A percentile compares a stretch with the other conserved stretches of the same genome.
Evolutionary conservation across 2,797 vertebrate genomes (phyloP).

Genomic region (Taenioides sp.): DNA sequence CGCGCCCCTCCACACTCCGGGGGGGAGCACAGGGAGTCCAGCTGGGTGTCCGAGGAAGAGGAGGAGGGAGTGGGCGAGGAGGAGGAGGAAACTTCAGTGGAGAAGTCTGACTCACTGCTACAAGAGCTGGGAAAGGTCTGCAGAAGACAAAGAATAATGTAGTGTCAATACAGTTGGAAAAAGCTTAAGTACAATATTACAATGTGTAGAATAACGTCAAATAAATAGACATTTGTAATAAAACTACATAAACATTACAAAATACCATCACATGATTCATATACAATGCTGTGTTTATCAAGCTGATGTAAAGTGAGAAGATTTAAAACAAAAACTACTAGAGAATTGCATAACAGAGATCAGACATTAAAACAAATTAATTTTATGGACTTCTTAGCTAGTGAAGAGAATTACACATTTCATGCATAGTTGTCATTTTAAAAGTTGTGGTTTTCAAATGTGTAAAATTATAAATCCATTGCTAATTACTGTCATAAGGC

Average conservation of each 20-base stretch:
- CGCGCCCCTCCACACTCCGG: neutral
- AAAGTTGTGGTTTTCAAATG: too few species aligned
- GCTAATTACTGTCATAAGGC: too few species aligned
- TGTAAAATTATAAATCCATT: too few species aligned
- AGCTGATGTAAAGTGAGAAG: too few species aligned
- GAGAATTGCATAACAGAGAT: too few species aligned
- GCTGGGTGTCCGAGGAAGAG: slow-evolving; percentile 37
- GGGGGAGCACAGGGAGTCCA: slow-evolving; percentile 25
- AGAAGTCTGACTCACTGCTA: slow-evolving; percentile 62
- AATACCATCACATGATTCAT: too few species aligned
- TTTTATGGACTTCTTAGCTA: neutral
- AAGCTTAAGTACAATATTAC: neutral
- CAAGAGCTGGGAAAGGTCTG: slow-evolving; percentile 70
- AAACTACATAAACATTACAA: too few species aligned
- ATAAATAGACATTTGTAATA: too few species aligned
- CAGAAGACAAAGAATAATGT: neutral
- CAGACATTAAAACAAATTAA: too few species aligned
- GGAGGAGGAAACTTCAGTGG: slow-evolving; percentile 24
- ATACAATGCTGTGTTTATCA: too few species aligned
- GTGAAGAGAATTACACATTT: neutral
- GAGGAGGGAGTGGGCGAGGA: slow-evolving; percentile 31
- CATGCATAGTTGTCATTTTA: neutral
- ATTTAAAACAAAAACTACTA: too few species aligned
- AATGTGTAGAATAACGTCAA: neutral
- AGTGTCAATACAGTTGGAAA: neutral